phyloP scores from a whole-genome alignment of 2,113 vertebrate genomes.

The Nothocercus julius region DNA sequence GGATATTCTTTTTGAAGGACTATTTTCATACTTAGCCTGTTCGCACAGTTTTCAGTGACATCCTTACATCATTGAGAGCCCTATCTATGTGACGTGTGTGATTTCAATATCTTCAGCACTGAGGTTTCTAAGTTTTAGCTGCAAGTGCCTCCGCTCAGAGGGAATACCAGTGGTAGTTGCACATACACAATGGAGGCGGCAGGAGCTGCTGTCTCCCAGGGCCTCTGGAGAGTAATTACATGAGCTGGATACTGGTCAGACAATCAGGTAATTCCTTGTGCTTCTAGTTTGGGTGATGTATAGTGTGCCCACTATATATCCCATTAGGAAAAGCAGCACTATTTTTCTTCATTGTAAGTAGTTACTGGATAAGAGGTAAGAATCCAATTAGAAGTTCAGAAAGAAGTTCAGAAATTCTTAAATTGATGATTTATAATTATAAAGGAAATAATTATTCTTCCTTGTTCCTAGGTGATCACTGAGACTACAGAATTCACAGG shows the following conservation, averaged over 20 bases:
- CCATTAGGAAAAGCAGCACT: not conserved
- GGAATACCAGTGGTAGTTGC: not conserved
- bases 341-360: not conserved
- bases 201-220: not conserved
- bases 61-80: not conserved
- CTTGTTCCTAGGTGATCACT: constrained; percentile 20
- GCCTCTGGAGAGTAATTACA: not conserved
- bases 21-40: not conserved
- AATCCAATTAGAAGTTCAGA: not conserved
- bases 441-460: not conserved
- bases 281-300: not conserved
- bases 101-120: not conserved
- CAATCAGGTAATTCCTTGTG: not conserved
- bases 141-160: not conserved
- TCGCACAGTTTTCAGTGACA: not conserved
- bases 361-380: not conserved
- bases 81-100: not conserved
- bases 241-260: not conserved
- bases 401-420: not conserved
- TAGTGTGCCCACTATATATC: not conserved
- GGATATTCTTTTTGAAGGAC: not conserved
- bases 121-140: not conserved
- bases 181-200: not conserved
- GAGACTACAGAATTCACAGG: constrained; percentile 22
- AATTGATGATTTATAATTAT: not conserved